phyloP scores from a whole-genome alignment of 37 sponge, comb jelly and placozoan genomes.

The Chondrosia reniformis region DNA sequence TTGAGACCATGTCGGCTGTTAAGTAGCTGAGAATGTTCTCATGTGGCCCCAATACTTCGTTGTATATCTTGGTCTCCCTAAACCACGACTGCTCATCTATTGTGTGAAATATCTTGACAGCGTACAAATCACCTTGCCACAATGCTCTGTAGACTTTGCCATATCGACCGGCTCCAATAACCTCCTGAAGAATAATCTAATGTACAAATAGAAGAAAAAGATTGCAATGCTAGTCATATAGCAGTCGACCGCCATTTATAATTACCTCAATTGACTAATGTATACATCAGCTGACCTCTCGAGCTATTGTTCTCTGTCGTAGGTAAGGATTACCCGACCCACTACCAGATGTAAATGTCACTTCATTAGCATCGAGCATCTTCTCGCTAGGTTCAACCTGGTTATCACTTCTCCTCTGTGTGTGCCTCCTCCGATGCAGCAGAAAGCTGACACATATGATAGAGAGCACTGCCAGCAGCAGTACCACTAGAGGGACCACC shows the following conservation, averaged over 20 bases:
- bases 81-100: conserved; percentile 81
- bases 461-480: neutral
- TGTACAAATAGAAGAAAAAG: neutral
- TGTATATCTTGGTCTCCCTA: conserved; percentile 79
- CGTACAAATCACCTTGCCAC: conserved; percentile 74
- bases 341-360: conserved; percentile 66
- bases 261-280: no score
- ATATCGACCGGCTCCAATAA: conserved; percentile 78
- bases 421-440: neutral
- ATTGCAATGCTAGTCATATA: neutral
- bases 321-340: conserved; percentile 73
- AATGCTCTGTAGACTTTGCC: conserved; percentile 71
- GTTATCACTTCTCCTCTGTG: neutral
- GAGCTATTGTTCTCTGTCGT: conserved; percentile 79
- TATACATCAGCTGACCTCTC: conserved; percentile 15
- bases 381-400: neutral
- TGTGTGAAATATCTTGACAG: conserved; percentile 87
- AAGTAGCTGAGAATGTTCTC: conserved; percentile 71
- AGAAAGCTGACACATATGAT: neutral
- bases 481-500: neutral
- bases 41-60: conserved; percentile 63
- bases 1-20: conserved; percentile 50
- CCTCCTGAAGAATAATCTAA: conserved; percentile 52
- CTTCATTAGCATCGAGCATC: neutral
- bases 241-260: no score